Evolutionary conservation across 2,797 vertebrate species (phyloP).

Genomic region (Erithacus rubecula): DNA sequence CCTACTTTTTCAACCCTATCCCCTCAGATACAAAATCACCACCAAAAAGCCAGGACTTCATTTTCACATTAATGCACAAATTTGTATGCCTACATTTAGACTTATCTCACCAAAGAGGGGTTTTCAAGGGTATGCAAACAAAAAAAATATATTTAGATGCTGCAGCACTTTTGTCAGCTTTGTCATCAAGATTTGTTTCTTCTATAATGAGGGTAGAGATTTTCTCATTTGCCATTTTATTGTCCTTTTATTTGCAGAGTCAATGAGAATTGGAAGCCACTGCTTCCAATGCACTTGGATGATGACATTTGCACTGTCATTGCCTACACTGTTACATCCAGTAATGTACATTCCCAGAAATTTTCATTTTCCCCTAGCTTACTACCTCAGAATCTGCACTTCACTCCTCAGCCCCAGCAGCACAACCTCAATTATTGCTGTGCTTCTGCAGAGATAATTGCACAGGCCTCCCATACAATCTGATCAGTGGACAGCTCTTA

Average conservation of each 20-base stretch:
- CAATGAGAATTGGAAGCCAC: not conserved
- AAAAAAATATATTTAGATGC: not conserved
- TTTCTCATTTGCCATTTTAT: not conserved
- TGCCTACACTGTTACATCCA: not conserved
- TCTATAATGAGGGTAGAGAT: not conserved
- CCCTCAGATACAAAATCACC: not conserved
- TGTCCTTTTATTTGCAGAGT: fast-evolving
- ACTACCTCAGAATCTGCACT: not conserved
- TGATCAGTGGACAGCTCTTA: not conserved
- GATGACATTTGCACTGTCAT: not conserved
- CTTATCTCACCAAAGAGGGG: not conserved
- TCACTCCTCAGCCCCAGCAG: not conserved
- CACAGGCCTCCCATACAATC: not conserved
- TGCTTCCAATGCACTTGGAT: not conserved
- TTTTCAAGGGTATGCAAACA: not conserved
- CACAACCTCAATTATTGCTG: not conserved
- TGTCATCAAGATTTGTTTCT: not conserved
- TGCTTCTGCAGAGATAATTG: not conserved
- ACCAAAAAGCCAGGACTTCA: not conserved
- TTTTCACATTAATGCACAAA: not conserved
- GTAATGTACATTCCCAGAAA: not conserved
- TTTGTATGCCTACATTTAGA: not conserved
- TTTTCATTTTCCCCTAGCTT: not conserved
- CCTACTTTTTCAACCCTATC: not conserved
- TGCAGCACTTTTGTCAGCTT: not conserved